phyloP scores from a whole-genome alignment of 2,797 vertebrate species.

The Brachyalestes nurse region DNA sequence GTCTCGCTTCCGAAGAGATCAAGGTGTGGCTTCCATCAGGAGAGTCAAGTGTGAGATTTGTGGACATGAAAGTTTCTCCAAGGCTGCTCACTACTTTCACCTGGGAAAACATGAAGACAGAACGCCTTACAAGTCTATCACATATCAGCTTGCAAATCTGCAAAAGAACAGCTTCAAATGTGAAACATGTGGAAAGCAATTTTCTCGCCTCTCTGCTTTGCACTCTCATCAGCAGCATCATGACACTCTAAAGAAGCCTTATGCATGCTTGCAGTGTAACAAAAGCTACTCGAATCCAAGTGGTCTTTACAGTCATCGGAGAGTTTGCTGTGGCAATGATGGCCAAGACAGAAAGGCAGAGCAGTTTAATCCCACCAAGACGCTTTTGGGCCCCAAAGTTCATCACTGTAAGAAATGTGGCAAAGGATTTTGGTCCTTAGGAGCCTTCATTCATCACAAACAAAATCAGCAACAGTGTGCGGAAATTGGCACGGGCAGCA shows the following conservation, averaged over 20 bases:
- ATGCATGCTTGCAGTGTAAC: constrained; percentile 73
- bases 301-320: constrained; percentile 73
- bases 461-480: constrained; percentile 74
- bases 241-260: constrained; percentile 67
- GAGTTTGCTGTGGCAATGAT: constrained; percentile 65
- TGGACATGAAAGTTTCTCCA: constrained; percentile 65
- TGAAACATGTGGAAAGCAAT: constrained; percentile 72
- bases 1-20: constrained; percentile 37
- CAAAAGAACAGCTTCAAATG: constrained; percentile 70
- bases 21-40: constrained; percentile 45
- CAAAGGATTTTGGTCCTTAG: constrained; percentile 84
- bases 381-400: constrained; percentile 80
- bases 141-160: constrained; percentile 60
- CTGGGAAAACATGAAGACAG: constrained; percentile 63
- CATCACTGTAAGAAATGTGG: constrained; percentile 81
- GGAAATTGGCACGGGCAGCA: constrained; percentile 67
- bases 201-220: constrained; percentile 74
- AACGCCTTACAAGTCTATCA: constrained; percentile 55
- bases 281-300: constrained; percentile 69
- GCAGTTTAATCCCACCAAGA: constrained; percentile 82
- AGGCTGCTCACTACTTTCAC: constrained; percentile 64
- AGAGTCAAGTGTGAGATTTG: constrained; percentile 63
- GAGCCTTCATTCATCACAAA: constrained; percentile 80
- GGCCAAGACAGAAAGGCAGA: constrained; percentile 59
- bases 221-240: constrained; percentile 77